phyloP scores from a whole-genome alignment of 1,140 invertebrate species.

The Pseudomyrmex sp. region DNA sequence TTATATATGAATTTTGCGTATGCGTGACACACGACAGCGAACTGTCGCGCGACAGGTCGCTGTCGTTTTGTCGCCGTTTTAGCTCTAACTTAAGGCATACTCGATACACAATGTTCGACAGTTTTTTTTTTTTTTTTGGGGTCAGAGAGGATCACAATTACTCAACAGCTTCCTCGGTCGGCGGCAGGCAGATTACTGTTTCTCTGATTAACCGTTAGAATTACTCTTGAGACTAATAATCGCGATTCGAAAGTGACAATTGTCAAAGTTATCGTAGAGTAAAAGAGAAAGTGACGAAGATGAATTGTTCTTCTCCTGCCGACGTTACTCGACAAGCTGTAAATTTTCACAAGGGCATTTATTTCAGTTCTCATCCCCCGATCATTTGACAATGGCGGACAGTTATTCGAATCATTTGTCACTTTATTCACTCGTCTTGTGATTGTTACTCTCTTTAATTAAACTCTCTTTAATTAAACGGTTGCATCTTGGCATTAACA shows the following conservation, averaged over 20 bases:
- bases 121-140: background rate
- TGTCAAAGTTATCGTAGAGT: background rate
- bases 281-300: background rate
- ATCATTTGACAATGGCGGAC: constrained; percentile 53
- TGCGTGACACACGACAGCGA: constrained; percentile 12
- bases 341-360: constrained; percentile 67
- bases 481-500: background rate
- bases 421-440: background rate
- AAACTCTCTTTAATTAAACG: background rate
- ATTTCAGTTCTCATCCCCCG: constrained; percentile 46
- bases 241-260: background rate
- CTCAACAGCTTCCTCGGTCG: constrained; percentile 45
- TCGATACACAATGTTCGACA: constrained; percentile 48
- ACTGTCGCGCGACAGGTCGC: background rate
- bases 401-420: background rate
- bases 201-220: constrained; percentile 12
- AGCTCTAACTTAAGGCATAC: constrained; percentile 44
- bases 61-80: constrained; percentile 37
- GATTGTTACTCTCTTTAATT: background rate
- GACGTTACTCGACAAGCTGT: constrained; percentile 57
- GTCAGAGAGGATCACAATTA: constrained; percentile 25
- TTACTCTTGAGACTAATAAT: background rate
- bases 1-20: constrained; percentile 40
- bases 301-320: constrained; percentile 46
- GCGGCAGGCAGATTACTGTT: constrained; percentile 43